Percentiles rank a stretch among this genome's conserved stretches.
Evolutionary conservation across 2,113 vertebrate genomes (phyloP).

Genomic region (Scartelaos histophorus): DNA sequence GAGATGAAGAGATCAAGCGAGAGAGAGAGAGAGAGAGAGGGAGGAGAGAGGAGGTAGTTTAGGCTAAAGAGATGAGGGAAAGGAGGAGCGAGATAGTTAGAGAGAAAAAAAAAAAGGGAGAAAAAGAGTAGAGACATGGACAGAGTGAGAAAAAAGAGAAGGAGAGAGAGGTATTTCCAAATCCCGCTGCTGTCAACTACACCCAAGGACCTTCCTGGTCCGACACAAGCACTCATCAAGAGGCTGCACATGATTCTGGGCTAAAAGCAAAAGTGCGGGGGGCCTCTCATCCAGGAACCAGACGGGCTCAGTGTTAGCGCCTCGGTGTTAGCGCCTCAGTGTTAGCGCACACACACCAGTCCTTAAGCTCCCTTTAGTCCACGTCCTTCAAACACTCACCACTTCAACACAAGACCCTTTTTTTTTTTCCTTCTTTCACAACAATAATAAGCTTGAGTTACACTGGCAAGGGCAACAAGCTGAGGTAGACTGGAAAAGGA

Average conservation of each 20-base stretch:
- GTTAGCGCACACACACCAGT: constrained; percentile 85
- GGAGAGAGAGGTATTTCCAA: constrained; percentile 72
- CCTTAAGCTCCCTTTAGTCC: constrained; percentile 65
- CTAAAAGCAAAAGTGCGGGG: constrained; percentile 31
- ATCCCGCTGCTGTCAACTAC: constrained; percentile 10
- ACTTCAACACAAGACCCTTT: neutral
- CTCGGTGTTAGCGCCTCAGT: constrained; percentile 79
- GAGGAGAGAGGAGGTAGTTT: neutral
- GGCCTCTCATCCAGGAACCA: constrained; percentile 31
- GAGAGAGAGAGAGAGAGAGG: neutral
- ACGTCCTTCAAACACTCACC: constrained; percentile 5
- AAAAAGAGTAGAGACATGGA: neutral
- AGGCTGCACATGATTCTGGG: constrained; percentile 53
- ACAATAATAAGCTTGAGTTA: constrained; percentile 2
- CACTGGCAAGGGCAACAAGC: neutral
- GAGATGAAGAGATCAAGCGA: no score
- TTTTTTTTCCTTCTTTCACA: neutral
- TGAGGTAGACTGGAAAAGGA: neutral
- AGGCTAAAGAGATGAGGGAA: neutral
- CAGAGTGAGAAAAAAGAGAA: neutral
- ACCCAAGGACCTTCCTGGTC: constrained; percentile 64
- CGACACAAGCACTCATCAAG: constrained; percentile 62
- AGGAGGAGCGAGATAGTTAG: neutral
- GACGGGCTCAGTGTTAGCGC: constrained; percentile 76
- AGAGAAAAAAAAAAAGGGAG: neutral